phyloP scores from a whole-genome alignment of 92 coral and sea anemone genomes.

The Porites evermanni region DNA sequence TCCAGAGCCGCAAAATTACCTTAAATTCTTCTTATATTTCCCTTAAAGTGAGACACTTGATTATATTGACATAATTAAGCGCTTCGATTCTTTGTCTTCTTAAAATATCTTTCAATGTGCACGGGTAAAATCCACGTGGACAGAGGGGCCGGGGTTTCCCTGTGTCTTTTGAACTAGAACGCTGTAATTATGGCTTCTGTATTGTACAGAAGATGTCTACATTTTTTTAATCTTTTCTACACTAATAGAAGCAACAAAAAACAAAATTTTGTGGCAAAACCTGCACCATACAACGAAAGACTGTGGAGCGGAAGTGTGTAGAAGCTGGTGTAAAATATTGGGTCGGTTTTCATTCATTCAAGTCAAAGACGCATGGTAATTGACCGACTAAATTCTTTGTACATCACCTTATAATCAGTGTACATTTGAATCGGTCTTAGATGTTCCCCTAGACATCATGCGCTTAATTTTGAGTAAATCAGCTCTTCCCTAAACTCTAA shows the following conservation, averaged over 20 bases:
- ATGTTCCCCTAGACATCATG: background rate
- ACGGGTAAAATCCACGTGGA: too few relatives aligned
- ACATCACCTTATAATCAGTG: background rate
- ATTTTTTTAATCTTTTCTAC: background rate
- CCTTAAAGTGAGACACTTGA: too few relatives aligned
- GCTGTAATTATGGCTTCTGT: background rate
- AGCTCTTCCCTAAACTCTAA: too few relatives aligned
- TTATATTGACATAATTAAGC: too few relatives aligned
- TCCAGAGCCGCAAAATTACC: too few relatives aligned
- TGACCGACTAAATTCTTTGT: background rate
- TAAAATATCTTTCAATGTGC: too few relatives aligned
- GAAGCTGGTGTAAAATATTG: background rate
- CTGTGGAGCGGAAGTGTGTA: slow-evolving; percentile 12
- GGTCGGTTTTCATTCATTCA: background rate
- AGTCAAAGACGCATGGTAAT: background rate
- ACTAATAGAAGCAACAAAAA: background rate
- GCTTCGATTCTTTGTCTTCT: too few relatives aligned
- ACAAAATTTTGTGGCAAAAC: background rate
- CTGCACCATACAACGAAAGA: background rate
- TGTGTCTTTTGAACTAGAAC: background rate
- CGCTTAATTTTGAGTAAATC: background rate
- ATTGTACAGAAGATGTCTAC: background rate
- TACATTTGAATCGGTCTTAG: background rate
- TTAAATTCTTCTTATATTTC: too few relatives aligned
- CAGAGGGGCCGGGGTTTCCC: background rate